These are phyloP conservation scores for Micronycteris hirsuta DNA, from an alignment of 2,113 vertebrate species.

Conservation along the genomic window DNA sequence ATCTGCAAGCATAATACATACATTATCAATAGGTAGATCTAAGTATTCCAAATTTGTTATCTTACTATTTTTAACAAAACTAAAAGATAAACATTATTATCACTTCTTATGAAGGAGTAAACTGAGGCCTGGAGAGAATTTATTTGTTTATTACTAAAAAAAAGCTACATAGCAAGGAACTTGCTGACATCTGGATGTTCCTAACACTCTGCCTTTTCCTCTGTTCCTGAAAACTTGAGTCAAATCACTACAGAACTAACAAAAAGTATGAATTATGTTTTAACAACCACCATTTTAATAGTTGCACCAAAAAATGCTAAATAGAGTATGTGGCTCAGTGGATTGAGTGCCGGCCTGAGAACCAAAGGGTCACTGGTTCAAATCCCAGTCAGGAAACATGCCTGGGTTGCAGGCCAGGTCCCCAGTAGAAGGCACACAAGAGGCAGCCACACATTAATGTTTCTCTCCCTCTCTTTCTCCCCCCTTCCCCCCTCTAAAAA, in stretches of 20 bases:
- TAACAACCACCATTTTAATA: neutral
- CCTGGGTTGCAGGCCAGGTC: no score
- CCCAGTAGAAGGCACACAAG: no score
- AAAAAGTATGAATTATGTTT: neutral
- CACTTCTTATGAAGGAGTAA: neutral
- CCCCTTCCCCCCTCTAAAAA: no score
- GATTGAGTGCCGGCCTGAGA: no score
- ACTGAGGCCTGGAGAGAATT: neutral
- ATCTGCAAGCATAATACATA: neutral
- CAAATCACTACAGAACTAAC: neutral
- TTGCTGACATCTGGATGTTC: neutral
- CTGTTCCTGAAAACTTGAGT: neutral
- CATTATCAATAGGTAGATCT: neutral
- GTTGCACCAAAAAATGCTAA: neutral
- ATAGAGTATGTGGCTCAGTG: no score
- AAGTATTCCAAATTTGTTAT: neutral
- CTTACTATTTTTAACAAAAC: neutral
- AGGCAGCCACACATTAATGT: no score
- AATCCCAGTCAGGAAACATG: no score
- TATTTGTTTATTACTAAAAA: neutral
- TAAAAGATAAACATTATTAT: neutral
- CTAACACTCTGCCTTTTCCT: neutral
- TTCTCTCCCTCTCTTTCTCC: no score
- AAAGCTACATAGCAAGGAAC: neutral
- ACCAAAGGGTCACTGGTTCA: no score